phyloP scores from a whole-genome alignment of 2,888 invertebrate genomes.

The Augochlorella aurata region DNA sequence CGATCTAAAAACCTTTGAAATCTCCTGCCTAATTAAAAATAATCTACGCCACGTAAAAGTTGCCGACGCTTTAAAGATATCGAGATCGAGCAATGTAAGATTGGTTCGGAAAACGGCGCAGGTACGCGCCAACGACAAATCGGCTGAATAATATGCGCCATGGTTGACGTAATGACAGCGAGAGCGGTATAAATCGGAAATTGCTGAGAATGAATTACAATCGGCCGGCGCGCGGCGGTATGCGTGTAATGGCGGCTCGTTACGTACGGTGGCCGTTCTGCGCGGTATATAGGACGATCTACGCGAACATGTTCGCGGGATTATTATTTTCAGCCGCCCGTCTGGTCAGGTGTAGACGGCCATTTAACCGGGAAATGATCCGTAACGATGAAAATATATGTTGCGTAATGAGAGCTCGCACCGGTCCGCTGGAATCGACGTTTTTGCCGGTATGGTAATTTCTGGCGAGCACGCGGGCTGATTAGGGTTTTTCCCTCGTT shows the following conservation, averaged over 20 bases:
- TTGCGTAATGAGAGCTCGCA: slow-evolving; percentile 33
- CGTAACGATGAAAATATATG: slow-evolving; percentile 40
- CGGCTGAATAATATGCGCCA: background rate
- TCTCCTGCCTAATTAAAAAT: too few relatives aligned
- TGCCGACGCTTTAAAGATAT: too few relatives aligned
- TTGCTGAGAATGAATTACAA: background rate
- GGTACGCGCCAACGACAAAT: background rate
- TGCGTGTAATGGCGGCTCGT: slow-evolving; percentile 27
- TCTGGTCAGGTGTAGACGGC: background rate
- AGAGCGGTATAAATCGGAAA: background rate
- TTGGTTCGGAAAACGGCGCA: background rate
- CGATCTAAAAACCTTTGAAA: too few relatives aligned
- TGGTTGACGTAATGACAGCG: background rate
- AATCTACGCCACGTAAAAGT: too few relatives aligned
- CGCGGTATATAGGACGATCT: background rate
- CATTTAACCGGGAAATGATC: slow-evolving; percentile 15
- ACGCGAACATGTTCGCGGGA: background rate
- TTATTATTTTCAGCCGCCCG: slow-evolving; percentile 14
- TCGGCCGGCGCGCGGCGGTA: background rate
- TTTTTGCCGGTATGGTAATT: slow-evolving; percentile 33
- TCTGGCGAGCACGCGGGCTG: background rate
- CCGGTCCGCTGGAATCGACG: slow-evolving; percentile 26
- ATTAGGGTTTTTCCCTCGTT: slow-evolving; percentile 33
- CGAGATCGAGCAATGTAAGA: background rate
- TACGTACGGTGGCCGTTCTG: slow-evolving; percentile 11